Conservation (phyloP, 1,140 invertebrate genomes). For the Panulirus ornatus region DNA sequence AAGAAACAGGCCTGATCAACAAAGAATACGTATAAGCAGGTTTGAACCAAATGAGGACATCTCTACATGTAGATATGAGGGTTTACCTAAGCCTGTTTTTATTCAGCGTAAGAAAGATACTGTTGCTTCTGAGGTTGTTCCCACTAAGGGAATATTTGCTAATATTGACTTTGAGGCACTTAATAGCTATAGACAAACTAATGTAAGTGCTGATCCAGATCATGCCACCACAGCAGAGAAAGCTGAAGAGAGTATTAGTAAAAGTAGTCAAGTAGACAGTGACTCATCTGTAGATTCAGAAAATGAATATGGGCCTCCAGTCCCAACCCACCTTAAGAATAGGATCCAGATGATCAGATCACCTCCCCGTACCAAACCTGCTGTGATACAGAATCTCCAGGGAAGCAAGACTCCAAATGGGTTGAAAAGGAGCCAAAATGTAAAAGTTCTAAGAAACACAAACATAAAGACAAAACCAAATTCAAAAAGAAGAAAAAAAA, state of each 20-base stretch:
- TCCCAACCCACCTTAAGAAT: slow-evolving; percentile 56
- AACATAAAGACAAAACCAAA: slow-evolving; percentile 58
- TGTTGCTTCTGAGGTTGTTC: slow-evolving; percentile 74
- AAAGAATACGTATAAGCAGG: slow-evolving; percentile 76
- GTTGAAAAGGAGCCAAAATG: slow-evolving; percentile 35
- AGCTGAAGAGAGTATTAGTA: background rate
- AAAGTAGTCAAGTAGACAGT: background rate
- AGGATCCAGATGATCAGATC: slow-evolving; percentile 46
- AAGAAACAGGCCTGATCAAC: slow-evolving; percentile 68
- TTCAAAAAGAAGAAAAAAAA: slow-evolving; percentile 62
- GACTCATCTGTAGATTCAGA: slow-evolving; percentile 53
- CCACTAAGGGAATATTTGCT: slow-evolving; percentile 86
- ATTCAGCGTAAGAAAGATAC: slow-evolving; percentile 80
- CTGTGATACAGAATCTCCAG: background rate
- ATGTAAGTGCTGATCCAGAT: background rate
- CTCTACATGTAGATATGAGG: slow-evolving; percentile 77
- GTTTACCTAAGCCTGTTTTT: slow-evolving; percentile 80
- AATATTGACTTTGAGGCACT: slow-evolving; percentile 84
- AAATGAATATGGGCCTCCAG: slow-evolving; percentile 58
- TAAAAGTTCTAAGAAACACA: slow-evolving; percentile 51
- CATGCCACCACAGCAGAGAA: background rate
- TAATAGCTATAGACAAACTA: slow-evolving; percentile 75
- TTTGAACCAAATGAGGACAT: slow-evolving; percentile 76
- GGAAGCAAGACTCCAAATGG: background rate
- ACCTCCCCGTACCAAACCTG: background rate